Conservation (phyloP, 1,140 invertebrate species). For the Trypoxylus dichotomus region DNA sequence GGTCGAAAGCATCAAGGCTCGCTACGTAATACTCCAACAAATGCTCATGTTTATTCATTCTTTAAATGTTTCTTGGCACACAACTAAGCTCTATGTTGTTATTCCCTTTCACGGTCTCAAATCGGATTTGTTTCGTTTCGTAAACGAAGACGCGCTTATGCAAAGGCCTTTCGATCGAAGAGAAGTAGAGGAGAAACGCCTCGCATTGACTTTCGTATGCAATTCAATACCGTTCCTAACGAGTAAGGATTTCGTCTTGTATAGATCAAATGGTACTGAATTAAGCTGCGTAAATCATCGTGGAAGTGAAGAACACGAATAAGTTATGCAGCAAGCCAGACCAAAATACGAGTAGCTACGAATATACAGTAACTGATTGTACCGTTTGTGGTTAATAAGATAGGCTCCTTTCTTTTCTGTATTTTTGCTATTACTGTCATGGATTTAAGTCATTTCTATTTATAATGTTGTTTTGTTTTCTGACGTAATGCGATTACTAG, state of each 20-base stretch:
- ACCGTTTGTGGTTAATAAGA: too few species aligned
- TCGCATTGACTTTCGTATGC: neutral
- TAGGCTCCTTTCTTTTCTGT: too few species aligned
- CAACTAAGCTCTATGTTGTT: neutral
- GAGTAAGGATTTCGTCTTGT: neutral
- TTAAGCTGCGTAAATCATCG: too few species aligned
- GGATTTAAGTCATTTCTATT: too few species aligned
- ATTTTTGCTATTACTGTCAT: too few species aligned
- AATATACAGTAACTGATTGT: too few species aligned
- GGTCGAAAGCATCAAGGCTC: neutral
- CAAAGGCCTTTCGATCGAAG: neutral
- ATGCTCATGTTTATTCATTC: slow-evolving; percentile 19
- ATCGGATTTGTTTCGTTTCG: slow-evolving; percentile 14
- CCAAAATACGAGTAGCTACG: too few species aligned
- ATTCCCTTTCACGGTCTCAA: slow-evolving; percentile 1
- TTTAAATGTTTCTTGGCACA: neutral
- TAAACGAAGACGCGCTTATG: neutral
- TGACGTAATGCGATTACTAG: too few species aligned
- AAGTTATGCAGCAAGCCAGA: too few species aligned
- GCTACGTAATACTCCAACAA: slow-evolving; percentile 5
- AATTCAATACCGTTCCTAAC: neutral
- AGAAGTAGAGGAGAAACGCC: neutral
- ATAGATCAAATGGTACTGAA: neutral
- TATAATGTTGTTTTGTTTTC: too few species aligned
- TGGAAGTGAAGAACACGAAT: too few species aligned